These are phyloP conservation scores for Pristionchus fissidentatus DNA, from an alignment of 2,888 invertebrate genomes.

Conservation along the genomic window DNA sequence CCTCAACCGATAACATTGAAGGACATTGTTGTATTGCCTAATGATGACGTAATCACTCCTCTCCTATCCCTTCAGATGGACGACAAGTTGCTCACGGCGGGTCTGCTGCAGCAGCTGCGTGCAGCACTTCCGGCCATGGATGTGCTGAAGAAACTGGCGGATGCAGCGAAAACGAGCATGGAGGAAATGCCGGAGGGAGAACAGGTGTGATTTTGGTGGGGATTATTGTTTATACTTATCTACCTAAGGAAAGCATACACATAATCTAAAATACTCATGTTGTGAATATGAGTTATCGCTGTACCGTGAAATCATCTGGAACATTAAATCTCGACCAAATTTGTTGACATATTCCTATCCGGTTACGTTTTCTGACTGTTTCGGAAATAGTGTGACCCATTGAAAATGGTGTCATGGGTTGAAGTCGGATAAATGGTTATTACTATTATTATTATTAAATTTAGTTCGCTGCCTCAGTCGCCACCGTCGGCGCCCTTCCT, in stretches of 20 bases:
- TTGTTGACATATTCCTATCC: not conserved
- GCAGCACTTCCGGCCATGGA: constrained; percentile 92
- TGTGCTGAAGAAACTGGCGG: constrained; percentile 86
- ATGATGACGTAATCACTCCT: not conserved
- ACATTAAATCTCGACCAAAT: not conserved
- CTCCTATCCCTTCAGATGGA: constrained; percentile 81
- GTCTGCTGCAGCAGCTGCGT: constrained; percentile 89
- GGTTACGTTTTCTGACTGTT: not conserved
- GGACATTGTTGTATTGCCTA: no score
- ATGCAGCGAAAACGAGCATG: constrained; percentile 75
- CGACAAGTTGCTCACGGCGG: constrained; percentile 87
- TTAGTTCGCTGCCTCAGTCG: constrained; percentile 86
- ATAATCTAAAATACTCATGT: no score
- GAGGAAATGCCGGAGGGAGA: constrained; percentile 84
- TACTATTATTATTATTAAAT: no score
- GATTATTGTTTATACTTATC: no score
- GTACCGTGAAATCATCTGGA: no score
- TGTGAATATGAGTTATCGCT: no score
- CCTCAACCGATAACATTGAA: no score
- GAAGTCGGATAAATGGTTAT: no score
- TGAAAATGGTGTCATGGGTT: not conserved
- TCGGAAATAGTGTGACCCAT: not conserved
- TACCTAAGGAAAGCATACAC: no score
- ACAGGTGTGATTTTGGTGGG: no score
- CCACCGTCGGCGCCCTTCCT: constrained; percentile 69